phyloP scores from a whole-genome alignment of 1,140 invertebrate genomes.

The Sitodiplosis mosellana region DNA sequence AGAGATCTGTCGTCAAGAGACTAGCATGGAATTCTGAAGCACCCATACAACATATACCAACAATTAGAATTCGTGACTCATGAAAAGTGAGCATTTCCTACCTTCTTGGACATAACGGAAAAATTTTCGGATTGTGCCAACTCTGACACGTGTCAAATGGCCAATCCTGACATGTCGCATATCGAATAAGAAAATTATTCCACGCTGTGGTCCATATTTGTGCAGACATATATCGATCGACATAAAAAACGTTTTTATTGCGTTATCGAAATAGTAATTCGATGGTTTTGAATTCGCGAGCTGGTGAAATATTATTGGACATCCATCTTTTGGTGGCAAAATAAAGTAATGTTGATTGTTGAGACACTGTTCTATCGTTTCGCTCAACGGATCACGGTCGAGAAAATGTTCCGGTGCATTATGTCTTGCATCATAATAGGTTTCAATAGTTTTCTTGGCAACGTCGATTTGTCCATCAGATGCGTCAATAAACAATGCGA shows the following conservation, averaged over 20 bases:
- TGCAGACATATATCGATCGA: slow-evolving; percentile 26
- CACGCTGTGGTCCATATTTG: slow-evolving; percentile 30
- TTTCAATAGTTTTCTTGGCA: slow-evolving; percentile 35
- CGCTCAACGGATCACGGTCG: slow-evolving; percentile 22
- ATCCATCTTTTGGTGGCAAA: slow-evolving; percentile 1
- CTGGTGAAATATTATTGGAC: slow-evolving; percentile 1
- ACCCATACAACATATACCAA: no score
- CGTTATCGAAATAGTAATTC: slow-evolving; percentile 4
- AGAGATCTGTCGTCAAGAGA: no score
- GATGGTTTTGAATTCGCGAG: slow-evolving; percentile 2
- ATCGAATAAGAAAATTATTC: slow-evolving; percentile 41
- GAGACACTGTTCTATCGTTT: slow-evolving; percentile 14
- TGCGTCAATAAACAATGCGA: slow-evolving; percentile 37
- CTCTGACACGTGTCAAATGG: slow-evolving; percentile 33
- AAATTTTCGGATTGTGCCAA: slow-evolving; percentile 24
- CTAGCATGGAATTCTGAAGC: no score
- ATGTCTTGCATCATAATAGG: slow-evolving; percentile 33
- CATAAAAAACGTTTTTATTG: slow-evolving; percentile 6
- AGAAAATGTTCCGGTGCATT: slow-evolving; percentile 37
- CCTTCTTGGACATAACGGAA: slow-evolving; percentile 34
- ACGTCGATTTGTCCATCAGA: slow-evolving; percentile 33
- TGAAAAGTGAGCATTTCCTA: no score
- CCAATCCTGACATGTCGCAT: slow-evolving; percentile 36
- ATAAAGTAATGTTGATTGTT: slow-evolving; percentile 3
- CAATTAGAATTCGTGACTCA: no score